These are phyloP conservation scores for Gobionotothen gibberifrons DNA, from an alignment of 2,797 vertebrate species.

Conservation along the genomic window DNA sequence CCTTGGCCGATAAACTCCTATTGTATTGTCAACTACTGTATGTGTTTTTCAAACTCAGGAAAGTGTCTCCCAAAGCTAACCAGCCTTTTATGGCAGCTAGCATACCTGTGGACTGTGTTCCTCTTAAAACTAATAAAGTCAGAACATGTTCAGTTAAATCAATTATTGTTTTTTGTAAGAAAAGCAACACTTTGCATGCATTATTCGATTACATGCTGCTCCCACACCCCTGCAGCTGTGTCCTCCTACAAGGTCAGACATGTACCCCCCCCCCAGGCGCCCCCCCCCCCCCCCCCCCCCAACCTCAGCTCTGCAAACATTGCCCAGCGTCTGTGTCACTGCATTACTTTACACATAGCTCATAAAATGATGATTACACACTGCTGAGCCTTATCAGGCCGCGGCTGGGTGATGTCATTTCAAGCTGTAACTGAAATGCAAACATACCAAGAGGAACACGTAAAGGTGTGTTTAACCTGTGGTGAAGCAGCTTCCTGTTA, in stretches of 20 bases:
- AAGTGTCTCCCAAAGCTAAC: too few species aligned
- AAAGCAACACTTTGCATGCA: neutral
- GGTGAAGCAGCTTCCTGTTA: constrained; percentile 36
- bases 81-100: too few species aligned
- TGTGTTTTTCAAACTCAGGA: too few species aligned
- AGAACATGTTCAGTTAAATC: neutral
- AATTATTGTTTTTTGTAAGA: neutral
- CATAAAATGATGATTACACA: constrained; percentile 70
- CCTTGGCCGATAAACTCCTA: too few species aligned
- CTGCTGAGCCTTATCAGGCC: constrained; percentile 61
- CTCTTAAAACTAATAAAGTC: too few species aligned
- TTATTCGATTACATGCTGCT: neutral
- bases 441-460: constrained; percentile 55
- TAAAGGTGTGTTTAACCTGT: constrained; percentile 34
- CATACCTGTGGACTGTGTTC: too few species aligned
- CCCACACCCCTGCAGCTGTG: constrained; percentile 4
- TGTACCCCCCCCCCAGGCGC: constrained; percentile 30
- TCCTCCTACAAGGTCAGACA: constrained; percentile 38
- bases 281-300: constrained; percentile 37
- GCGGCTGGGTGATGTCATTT: constrained; percentile 69
- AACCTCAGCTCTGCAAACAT: constrained; percentile 64
- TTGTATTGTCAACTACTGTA: too few species aligned
- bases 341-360: constrained; percentile 53
- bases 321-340: constrained; percentile 53
- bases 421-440: constrained; percentile 63